These are phyloP conservation scores for Lasaia peninsularis DNA, from an alignment of 1,140 invertebrate species.

Conservation along the genomic window DNA sequence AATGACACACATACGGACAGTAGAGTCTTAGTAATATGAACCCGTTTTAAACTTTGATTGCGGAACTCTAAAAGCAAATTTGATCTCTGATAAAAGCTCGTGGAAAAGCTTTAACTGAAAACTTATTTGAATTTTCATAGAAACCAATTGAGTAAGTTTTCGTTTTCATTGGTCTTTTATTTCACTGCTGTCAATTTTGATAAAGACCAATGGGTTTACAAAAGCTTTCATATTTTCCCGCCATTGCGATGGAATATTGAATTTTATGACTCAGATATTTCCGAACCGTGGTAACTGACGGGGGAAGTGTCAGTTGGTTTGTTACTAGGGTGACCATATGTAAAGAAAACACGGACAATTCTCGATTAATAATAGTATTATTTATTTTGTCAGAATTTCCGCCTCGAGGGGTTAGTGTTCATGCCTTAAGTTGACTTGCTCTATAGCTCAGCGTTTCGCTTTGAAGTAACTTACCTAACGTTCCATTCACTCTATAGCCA, in stretches of 20 bases:
- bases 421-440: no score
- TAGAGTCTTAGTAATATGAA: no score
- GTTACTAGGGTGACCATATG: not conserved
- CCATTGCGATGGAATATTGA: slow-evolving; percentile 16
- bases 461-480: no score
- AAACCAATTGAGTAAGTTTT: not conserved
- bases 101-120: no score
- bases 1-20: no score
- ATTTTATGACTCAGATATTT: slow-evolving; percentile 19
- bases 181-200: slow-evolving; percentile 10
- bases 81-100: no score
- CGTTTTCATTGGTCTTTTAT: not conserved
- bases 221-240: slow-evolving; percentile 16
- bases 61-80: no score
- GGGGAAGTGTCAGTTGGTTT: not conserved
- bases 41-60: no score
- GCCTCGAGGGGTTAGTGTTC: no score
- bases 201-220: slow-evolving; percentile 18
- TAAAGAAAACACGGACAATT: not conserved
- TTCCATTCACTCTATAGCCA: no score
- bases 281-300: slow-evolving; percentile 6
- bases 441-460: no score
- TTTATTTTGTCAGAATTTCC: no score
- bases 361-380: not conserved
- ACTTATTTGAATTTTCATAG: not conserved